Evolutionary conservation across 2,113 vertebrate species (phyloP).

Genomic region (Oreamnos americanus): DNA sequence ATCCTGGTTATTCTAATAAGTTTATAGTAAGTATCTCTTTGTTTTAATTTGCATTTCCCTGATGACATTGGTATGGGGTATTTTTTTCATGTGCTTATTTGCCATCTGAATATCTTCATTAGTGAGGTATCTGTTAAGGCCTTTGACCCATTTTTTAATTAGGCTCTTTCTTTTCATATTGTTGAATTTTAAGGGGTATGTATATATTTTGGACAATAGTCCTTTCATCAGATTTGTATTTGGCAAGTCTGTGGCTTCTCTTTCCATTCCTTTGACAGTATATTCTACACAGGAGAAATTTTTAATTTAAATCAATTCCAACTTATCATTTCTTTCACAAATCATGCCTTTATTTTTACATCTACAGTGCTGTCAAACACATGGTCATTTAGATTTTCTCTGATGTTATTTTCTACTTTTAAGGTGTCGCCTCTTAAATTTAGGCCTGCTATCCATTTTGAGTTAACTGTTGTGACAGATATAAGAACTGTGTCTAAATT

Average conservation of each 20-base stretch:
- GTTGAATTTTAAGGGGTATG: background rate
- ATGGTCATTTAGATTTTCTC: background rate
- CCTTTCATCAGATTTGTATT: background rate
- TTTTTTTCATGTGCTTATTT: background rate
- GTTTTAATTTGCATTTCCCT: background rate
- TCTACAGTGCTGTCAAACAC: background rate
- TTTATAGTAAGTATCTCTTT: background rate
- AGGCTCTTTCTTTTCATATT: background rate
- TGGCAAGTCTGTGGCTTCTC: background rate
- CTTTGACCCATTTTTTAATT: background rate
- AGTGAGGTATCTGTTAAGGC: background rate
- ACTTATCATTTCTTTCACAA: background rate
- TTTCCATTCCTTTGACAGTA: background rate
- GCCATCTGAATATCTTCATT: background rate
- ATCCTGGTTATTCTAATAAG: background rate
- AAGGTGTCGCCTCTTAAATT: background rate
- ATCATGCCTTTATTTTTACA: background rate
- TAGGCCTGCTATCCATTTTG: background rate
- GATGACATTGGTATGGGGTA: background rate
- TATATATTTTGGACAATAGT: background rate
- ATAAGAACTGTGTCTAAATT: background rate
- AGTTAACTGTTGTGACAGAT: background rate
- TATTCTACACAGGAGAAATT: background rate
- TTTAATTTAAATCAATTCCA: background rate
- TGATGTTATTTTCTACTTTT: background rate